A percentile compares a stretch with the other conserved stretches of the same genome.
Conservation (phyloP, 2,888 invertebrate genomes). For the Drosophila maculinotata region DNA sequence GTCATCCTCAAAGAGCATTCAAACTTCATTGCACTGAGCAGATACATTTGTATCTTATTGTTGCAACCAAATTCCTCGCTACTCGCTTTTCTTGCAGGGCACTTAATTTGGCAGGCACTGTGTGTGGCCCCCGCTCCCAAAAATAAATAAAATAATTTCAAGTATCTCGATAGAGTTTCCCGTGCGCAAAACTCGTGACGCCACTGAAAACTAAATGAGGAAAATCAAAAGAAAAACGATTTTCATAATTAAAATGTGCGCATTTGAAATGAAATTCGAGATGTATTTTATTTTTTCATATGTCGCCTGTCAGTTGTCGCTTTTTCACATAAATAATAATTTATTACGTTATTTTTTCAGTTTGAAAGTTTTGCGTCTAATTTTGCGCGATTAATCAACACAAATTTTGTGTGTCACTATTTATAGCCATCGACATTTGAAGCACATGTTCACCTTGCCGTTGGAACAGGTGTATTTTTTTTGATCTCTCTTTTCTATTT, state of each 20-base stretch:
- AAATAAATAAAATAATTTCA: slow-evolving; percentile 3
- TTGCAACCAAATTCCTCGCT: slow-evolving; percentile 3
- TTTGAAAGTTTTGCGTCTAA: slow-evolving; percentile 72
- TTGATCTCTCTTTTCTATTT: slow-evolving; percentile 22
- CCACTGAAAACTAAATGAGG: slow-evolving; percentile 3
- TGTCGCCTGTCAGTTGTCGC: slow-evolving; percentile 63
- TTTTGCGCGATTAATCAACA: slow-evolving; percentile 76
- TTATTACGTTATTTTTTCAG: slow-evolving; percentile 54
- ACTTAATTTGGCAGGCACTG: slow-evolving; percentile 3
- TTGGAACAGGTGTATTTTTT: slow-evolving; percentile 55
- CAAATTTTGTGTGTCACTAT: slow-evolving; percentile 40
- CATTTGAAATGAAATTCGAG: slow-evolving; percentile 66
- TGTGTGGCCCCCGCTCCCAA: slow-evolving; percentile 43
- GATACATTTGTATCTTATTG: slow-evolving; percentile 2
- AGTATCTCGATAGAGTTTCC: slow-evolving; percentile 29
- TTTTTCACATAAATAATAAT: slow-evolving; percentile 71
- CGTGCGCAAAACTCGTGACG: slow-evolving; percentile 54
- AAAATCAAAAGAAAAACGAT: slow-evolving; percentile 41
- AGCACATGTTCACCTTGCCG: slow-evolving; percentile 58
- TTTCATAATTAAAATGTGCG: slow-evolving; percentile 68
- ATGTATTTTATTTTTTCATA: slow-evolving; percentile 29
- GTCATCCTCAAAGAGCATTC: slow-evolving; percentile 7
- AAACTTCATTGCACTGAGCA: too few relatives aligned
- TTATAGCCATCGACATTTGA: slow-evolving; percentile 52
- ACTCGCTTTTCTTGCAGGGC: neutral